Evolutionary conservation across 2,888 invertebrate genomes (phyloP), one percentile per base, ranked within the genome.

Genomic region (Microplitis manilae): DNA sequence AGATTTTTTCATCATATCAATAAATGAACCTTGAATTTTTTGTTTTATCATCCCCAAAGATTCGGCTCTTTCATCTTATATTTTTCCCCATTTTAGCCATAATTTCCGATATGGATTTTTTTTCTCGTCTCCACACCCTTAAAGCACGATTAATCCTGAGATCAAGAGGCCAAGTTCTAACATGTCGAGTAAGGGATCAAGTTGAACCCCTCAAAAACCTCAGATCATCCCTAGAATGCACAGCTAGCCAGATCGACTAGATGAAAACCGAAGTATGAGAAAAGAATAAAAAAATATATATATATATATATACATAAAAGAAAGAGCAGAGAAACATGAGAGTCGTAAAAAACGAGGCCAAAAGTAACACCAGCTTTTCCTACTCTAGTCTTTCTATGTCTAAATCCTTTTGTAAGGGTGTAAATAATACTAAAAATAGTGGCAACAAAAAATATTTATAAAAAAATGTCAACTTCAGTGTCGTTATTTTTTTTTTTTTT

Each of bases 381-480:
- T 61, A 39, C 30, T 15, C 41, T 38, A 41, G 50, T 15, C 39
- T 50, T 50, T 13, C 59, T 69, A 50, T 68, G 75, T 79, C 71
- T 50, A 67, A 73, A 65, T 59, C 67, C 67, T 50, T 50, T 67
- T 30, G 41, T 61, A 64, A 73, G 65, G 65, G 20, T 13, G 59
- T 73, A 50, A 50, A 50, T 65, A 38, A 59, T 67, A 39, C 15
- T 13, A 15, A 65, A 30, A 30, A 73, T 64, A 41, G 62, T 40
- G 73, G 70, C 70, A 61, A 73, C 76, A 62, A 74, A 60, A 64
- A 61, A 50, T 50, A 50, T 50, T 50, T 50, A 50, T 50, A 50
- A 78, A 59, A 71, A 75, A 67, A 69, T 67, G 64, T 65, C 65
- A 65, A 65, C 30, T 38, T 65, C 38, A 65, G 65, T 65, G 65